A percentile compares a stretch with the other conserved stretches of the same genome.
These are phyloP conservation scores for Planiliza haematocheilus DNA, from an alignment of 2,113 vertebrate genomes.

Conservation along the genomic window DNA sequence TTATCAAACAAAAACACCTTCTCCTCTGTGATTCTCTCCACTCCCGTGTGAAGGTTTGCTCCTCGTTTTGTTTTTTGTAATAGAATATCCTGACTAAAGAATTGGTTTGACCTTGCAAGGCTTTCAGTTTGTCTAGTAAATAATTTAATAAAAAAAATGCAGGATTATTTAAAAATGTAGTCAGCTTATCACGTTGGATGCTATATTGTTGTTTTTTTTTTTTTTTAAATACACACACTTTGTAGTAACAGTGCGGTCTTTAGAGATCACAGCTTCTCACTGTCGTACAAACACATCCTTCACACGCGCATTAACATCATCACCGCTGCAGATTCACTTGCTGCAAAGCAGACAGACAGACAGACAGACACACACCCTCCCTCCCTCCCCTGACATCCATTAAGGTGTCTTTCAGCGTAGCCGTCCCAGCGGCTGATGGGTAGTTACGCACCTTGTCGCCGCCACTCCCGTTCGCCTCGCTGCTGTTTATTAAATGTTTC, in stretches of 20 bases:
- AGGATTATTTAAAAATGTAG: too few relatives aligned
- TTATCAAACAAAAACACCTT: too few relatives aligned
- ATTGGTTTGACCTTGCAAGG: too few relatives aligned
- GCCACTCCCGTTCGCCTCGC: conserved; percentile 55
- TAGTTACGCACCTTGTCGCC: conserved; percentile 37
- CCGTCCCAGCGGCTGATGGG: conserved; percentile 50
- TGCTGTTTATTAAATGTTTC: conserved; percentile 48
- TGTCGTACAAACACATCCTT: not conserved
- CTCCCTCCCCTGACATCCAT: conserved; percentile 48
- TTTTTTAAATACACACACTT: not conserved
- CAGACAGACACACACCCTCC: conserved; percentile 14
- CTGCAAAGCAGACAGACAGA: conserved; percentile 35
- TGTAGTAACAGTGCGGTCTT: not conserved
- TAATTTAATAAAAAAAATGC: too few relatives aligned
- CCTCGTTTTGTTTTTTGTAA: too few relatives aligned
- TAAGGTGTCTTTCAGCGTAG: conserved; percentile 52
- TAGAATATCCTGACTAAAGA: too few relatives aligned
- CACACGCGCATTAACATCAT: conserved; percentile 14
- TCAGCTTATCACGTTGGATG: too few relatives aligned
- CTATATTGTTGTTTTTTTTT: too few relatives aligned
- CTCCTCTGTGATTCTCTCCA: too few relatives aligned
- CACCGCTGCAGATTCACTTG: conserved; percentile 45
- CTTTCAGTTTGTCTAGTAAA: too few relatives aligned
- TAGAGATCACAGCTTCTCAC: conserved; percentile 6
- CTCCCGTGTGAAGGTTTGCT: too few relatives aligned